Conservation (phyloP, 2,797 vertebrate species). For the Phataginus tricuspis region DNA sequence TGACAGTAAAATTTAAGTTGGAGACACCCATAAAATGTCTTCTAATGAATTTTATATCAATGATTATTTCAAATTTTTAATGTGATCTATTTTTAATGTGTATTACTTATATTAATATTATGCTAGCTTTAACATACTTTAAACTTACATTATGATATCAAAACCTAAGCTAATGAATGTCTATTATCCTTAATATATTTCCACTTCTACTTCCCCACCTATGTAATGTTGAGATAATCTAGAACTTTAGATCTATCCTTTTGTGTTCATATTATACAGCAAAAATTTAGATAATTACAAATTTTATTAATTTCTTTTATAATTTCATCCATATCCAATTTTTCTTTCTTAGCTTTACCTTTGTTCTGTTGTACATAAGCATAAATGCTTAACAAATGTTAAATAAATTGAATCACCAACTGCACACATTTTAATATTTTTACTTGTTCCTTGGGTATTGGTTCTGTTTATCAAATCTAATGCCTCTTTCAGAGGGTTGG, state of each 20-base stretch:
- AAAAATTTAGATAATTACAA: neutral
- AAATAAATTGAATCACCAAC: neutral
- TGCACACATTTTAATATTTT: neutral
- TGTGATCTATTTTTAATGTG: neutral
- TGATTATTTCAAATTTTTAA: neutral
- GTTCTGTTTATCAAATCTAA: neutral
- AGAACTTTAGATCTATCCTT: neutral
- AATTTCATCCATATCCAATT: neutral
- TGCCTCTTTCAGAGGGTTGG: neutral
- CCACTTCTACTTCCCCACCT: neutral
- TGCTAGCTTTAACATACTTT: slow-evolving; percentile 12
- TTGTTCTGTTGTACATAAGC: neutral
- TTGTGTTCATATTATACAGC: neutral
- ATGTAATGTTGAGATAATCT: neutral
- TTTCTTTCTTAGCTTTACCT: slow-evolving; percentile 17
- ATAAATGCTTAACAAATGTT: neutral
- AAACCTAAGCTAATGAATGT: slow-evolving; percentile 12
- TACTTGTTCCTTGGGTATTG: neutral
- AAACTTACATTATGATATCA: slow-evolving; percentile 24
- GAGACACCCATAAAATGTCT: neutral
- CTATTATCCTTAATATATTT: neutral
- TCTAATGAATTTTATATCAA: neutral
- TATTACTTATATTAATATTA: neutral
- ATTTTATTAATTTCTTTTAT: neutral
- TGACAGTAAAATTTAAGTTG: slow-evolving; percentile 13